A percentile compares a stretch with the other conserved stretches of the same genome.
phyloP scores from a whole-genome alignment of 2,888 invertebrate species.

The Morpho helenor region DNA sequence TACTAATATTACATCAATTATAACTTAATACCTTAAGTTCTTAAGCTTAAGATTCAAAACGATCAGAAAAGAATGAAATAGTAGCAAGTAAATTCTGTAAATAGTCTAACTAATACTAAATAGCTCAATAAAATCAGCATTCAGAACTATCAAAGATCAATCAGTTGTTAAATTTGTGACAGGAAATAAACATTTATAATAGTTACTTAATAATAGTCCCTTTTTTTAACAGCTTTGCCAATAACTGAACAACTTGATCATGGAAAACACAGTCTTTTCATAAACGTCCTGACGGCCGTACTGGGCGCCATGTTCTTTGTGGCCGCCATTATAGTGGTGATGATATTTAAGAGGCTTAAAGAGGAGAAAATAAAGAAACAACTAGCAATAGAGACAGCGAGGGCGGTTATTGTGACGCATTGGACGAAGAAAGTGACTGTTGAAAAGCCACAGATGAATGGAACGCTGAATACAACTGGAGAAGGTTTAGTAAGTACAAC shows the following conservation, averaged over 20 bases:
- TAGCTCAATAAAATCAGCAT: too few relatives aligned
- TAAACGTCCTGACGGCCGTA: slow-evolving; percentile 79
- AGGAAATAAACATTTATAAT: background rate
- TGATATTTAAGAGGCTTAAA: slow-evolving; percentile 84
- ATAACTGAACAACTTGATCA: slow-evolving; percentile 55
- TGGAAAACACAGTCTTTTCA: slow-evolving; percentile 74
- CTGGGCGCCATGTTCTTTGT: slow-evolving; percentile 81
- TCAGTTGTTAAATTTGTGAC: too few relatives aligned
- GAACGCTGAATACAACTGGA: slow-evolving; percentile 77
- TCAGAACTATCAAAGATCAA: too few relatives aligned
- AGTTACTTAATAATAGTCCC: slow-evolving; percentile 2
- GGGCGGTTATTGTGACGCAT: slow-evolving; percentile 90
- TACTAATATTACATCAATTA: too few relatives aligned
- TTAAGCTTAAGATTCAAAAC: too few relatives aligned
- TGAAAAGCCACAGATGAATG: slow-evolving; percentile 86
- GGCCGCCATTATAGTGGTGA: slow-evolving; percentile 79
- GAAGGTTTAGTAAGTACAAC: slow-evolving; percentile 79
- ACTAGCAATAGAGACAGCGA: slow-evolving; percentile 87
- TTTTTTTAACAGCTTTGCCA: slow-evolving; percentile 48
- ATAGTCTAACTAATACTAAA: too few relatives aligned
- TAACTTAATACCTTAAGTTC: too few relatives aligned
- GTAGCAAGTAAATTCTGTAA: too few relatives aligned
- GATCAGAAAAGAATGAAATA: too few relatives aligned
- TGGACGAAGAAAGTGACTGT: slow-evolving; percentile 95
- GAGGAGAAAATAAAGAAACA: slow-evolving; percentile 90